Evolutionary conservation across 2,888 invertebrate species (phyloP).

Genomic region (Drosophila neonasuta): DNA sequence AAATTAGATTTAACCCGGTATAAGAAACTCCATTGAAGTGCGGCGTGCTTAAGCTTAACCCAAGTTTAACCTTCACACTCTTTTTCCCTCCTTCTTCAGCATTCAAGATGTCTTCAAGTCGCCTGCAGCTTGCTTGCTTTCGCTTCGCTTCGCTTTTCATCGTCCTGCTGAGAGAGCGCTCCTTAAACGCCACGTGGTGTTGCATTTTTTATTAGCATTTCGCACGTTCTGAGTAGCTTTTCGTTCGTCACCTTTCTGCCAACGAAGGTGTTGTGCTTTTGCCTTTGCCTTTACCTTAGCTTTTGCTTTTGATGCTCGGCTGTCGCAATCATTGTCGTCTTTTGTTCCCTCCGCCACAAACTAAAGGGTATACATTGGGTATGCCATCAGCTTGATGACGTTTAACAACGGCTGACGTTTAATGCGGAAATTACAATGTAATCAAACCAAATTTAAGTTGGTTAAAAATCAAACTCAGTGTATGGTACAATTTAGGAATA

Average conservation of each 20-base stretch:
- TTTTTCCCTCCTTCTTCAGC: not conserved
- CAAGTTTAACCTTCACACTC: constrained; percentile 44
- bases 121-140: constrained; percentile 1
- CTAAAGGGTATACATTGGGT: constrained; percentile 19
- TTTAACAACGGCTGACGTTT: not conserved
- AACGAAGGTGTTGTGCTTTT: constrained; percentile 18
- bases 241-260: constrained; percentile 21
- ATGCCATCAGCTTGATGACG: not conserved
- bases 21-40: constrained; percentile 64
- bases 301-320: constrained; percentile 20
- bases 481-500: too few species aligned
- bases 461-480: not conserved
- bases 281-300: constrained; percentile 6
- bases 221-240: constrained; percentile 59
- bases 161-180: not conserved
- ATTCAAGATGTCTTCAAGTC: not conserved
- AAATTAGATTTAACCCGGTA: constrained; percentile 64
- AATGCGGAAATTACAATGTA: not conserved
- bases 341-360: not conserved
- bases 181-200: constrained; percentile 38
- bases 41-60: constrained; percentile 48
- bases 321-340: constrained; percentile 24
- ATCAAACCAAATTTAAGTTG: not conserved
- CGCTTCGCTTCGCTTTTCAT: not conserved
- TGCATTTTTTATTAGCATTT: constrained; percentile 70